These are phyloP conservation scores for Zingel zingel DNA, from an alignment of 2,113 vertebrate genomes.

Conservation along the genomic window DNA sequence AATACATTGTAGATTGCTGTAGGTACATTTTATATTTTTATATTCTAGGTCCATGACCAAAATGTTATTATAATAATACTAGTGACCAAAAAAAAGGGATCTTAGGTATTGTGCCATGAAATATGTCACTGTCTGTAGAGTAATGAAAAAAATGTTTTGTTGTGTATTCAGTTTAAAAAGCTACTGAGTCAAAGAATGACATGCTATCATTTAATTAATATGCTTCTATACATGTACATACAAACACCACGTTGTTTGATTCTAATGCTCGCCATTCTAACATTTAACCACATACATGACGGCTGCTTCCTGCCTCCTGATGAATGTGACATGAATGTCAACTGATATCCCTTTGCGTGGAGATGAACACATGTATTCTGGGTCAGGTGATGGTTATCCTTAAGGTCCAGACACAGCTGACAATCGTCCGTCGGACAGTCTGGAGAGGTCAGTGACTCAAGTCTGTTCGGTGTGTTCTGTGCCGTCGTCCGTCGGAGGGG, in stretches of 20 bases:
- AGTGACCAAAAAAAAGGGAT: too few species aligned
- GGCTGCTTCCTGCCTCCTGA: neutral
- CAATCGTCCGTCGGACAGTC: too few species aligned
- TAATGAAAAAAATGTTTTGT: neutral
- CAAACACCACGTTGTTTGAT: neutral
- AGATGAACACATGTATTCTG: neutral
- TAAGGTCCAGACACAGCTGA: too few species aligned
- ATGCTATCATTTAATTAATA: neutral
- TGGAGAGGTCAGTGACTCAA: too few species aligned
- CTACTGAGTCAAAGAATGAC: neutral
- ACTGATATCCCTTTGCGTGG: neutral
- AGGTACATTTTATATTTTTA: neutral
- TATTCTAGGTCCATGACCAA: neutral
- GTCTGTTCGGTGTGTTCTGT: too few species aligned
- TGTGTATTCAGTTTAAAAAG: neutral
- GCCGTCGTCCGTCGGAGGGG: too few species aligned
- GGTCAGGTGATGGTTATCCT: neutral
- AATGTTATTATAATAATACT: neutral
- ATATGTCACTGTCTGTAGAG: neutral
- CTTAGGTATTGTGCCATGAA: neutral
- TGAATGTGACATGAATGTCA: neutral
- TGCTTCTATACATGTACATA: neutral
- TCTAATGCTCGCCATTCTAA: neutral
- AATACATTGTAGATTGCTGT: too few species aligned
- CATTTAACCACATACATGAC: neutral